Base-by-base conservation (phyloP, 2,113 vertebrate genomes). In the Aythya baeri region DNA sequence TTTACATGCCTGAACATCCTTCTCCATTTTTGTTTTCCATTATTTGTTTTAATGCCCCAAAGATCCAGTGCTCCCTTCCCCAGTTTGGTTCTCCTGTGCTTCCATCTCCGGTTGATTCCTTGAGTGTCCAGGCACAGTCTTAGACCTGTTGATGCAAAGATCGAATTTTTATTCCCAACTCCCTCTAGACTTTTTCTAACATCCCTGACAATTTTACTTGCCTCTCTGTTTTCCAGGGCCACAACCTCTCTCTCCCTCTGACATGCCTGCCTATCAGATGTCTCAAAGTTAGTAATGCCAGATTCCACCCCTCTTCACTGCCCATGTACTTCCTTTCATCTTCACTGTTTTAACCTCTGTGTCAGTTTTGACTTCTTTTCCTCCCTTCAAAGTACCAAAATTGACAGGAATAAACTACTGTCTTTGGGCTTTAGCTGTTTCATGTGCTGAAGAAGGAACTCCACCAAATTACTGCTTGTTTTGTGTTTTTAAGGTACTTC, bases 361-460 rank as follows among this genome's bases (percentile, higher is more conserved):
- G 87, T 83, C 34, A 17, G 87, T 94, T 89, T 80, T 74, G 72
- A 86, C 83, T 91, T 88, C 43, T 76, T 92, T 94, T 77, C 63
- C 63, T 87, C 27, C 32, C 36, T 89, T 92, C 63, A 52, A 74
- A 89, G 68, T 81, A 61, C 20, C 83, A 67, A 75, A 94, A 94
- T 34, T 38, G 63, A 46, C 41, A 81, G 43, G 79, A 77, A 65
- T 89, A 32, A 89, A 73, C 25, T 89, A 7, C 44, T 25, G 50
- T 87, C 36, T 11, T 38, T 83, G 72, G 23, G 12, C 36, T 93
- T 80, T 23, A 34, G 61, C 34, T 67, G 31, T 80, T 85, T 75
- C 34, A 22, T 74, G 79, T 79, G n/a, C 54, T 74, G 58, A 76
- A 87, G 83, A 72, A 78, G 66, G 34, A 87, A 62, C 67, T 85